Evolutionary conservation across 1,140 invertebrate species (phyloP).

Genomic region (Steinernema feltiae): DNA sequence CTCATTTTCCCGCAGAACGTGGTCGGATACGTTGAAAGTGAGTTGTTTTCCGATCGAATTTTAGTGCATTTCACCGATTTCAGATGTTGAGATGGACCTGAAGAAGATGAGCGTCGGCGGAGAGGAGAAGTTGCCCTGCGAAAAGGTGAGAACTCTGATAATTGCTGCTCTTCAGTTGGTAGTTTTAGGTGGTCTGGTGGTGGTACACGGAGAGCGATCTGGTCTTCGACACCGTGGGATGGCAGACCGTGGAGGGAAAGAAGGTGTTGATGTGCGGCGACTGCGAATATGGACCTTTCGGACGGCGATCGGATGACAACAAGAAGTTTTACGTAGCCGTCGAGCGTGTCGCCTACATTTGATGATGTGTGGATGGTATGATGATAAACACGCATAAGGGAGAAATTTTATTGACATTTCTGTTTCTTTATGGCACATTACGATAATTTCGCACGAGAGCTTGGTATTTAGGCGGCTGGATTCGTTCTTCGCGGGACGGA

Average conservation of each 20-base stretch:
- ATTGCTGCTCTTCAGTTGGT: neutral
- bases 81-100: neutral
- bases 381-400: too few species aligned
- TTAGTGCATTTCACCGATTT: neutral
- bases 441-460: too few species aligned
- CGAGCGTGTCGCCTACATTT: constrained; percentile 40
- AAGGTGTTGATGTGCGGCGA: constrained; percentile 44
- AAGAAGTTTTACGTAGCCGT: constrained; percentile 43
- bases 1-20: neutral
- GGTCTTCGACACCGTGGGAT: constrained; percentile 43
- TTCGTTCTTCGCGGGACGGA: too few species aligned
- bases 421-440: too few species aligned
- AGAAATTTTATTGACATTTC: too few species aligned
- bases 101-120: neutral
- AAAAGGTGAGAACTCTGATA: neutral
- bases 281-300: constrained; percentile 45
- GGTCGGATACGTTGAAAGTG: neutral
- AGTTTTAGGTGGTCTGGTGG: constrained; percentile 26
- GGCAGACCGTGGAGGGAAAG: constrained; percentile 42
- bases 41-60: neutral
- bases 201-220: constrained; percentile 41
- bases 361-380: too few species aligned
- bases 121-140: neutral
- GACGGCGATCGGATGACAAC: constrained; percentile 33
- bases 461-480: too few species aligned